These are phyloP conservation scores for Aspidiotus destructor DNA, from an alignment of 2,888 invertebrate genomes.

Conservation along the genomic window DNA sequence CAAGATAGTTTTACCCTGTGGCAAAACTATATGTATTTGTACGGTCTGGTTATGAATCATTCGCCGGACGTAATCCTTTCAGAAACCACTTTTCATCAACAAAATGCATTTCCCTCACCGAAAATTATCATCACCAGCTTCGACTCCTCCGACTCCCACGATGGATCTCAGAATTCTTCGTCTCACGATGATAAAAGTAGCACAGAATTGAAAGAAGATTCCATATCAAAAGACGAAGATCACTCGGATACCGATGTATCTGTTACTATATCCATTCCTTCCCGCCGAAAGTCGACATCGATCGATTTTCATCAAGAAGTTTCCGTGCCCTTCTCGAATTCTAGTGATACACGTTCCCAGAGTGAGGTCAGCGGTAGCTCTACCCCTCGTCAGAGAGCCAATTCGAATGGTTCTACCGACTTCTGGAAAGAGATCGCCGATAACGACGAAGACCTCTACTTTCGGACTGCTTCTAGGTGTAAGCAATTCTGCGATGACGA, in stretches of 20 bases:
- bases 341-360: not conserved
- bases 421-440: slow-evolving; percentile 25
- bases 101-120: slow-evolving; percentile 1
- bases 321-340: not conserved
- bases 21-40: slow-evolving; percentile 22
- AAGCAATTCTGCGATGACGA: not conserved
- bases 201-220: not conserved
- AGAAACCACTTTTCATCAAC: not conserved
- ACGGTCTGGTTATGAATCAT: slow-evolving; percentile 8
- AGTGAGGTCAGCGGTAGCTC: not conserved
- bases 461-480: not conserved
- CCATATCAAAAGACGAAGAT: slow-evolving; percentile 10
- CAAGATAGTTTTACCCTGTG: slow-evolving; percentile 18
- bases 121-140: not conserved
- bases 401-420: slow-evolving; percentile 6
- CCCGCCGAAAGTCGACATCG: slow-evolving; percentile 12
- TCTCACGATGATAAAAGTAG: not conserved
- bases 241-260: slow-evolving; percentile 18
- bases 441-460: slow-evolving; percentile 22
- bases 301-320: slow-evolving; percentile 19
- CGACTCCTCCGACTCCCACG: not conserved
- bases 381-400: not conserved
- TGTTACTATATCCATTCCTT: slow-evolving; percentile 11
- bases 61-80: not conserved
- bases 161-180: not conserved